Base-by-base conservation (phyloP, 2,888 invertebrate genomes). In the Allacma fusca region DNA sequence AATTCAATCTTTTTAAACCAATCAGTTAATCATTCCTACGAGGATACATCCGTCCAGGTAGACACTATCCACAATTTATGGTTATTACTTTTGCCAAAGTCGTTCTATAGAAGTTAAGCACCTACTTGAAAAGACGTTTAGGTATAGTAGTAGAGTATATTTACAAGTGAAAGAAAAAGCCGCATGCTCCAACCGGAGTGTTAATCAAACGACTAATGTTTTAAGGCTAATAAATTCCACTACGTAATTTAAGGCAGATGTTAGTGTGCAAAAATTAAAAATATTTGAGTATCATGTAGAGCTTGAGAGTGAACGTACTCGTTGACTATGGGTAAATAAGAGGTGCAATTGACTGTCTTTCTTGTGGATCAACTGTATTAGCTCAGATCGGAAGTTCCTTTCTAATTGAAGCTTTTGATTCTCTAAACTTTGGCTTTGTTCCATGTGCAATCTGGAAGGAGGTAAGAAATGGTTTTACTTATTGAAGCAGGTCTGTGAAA, bases 321-420 rank as follows among this genome's bases (percentile, higher is more conserved):
- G 78, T 68, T 81, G 81, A 44, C 81, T 80, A 64, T 82, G 82
- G 68, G 78, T 80, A 64, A 82, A 79, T 34, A 83, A 68, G 23
- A 81, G 78, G 40, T 82, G 80, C 26, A 82, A 80, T 74, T 83
- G 82, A 79, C 81, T 81, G 80, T 80, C 80, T 68, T 82, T 83
- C 62, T 81, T 80, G 28, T 82, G 80, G 12, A 79, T 79, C 24
- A 81, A 76, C 73, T 82, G 80, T 26, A 81, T 75, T 21, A 83
- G 81, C 69, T 83, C 81, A 40, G 80, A 79, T 78, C 82, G 81
- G 78, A 82, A 83, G 75, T 78, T 80, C 67, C 76, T 78, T 70
- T 80, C 80, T 44, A 80, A 75, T 71, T 78, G 74, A 19, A 75
- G 28, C 77, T 79, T 81, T 73, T 83, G 82, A 16, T 64, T 74